A percentile compares a stretch with the other conserved stretches of the same genome.
phyloP scores from a whole-genome alignment of 2,113 vertebrate genomes.

The Oxyruncus cristatus region DNA sequence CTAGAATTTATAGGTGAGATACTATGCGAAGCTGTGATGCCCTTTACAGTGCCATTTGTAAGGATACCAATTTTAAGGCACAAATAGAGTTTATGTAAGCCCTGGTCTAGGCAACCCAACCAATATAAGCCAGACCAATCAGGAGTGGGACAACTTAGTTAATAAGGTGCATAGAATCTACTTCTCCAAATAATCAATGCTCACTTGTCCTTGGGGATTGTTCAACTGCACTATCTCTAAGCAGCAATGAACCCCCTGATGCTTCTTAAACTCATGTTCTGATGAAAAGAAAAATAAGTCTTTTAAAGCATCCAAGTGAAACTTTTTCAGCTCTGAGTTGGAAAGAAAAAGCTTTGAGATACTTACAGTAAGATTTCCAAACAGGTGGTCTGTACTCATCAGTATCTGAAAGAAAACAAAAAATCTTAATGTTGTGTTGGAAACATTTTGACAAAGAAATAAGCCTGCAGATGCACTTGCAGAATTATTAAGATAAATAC shows the following conservation, averaged over 20 bases:
- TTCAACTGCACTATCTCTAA: neutral
- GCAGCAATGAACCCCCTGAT: neutral
- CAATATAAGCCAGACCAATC: neutral
- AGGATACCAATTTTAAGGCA: neutral
- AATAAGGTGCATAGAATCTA: neutral
- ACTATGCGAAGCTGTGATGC: fast-evolving
- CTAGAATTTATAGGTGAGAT: neutral
- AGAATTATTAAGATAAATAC: neutral
- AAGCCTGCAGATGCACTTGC: neutral
- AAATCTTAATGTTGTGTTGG: neutral
- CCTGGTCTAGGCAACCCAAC: neutral
- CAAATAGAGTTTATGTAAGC: neutral
- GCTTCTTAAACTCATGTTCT: neutral
- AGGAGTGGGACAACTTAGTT: neutral
- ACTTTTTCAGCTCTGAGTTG: neutral
- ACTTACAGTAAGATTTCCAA: slow-evolving; percentile 93
- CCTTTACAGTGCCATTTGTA: neutral
- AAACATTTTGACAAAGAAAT: neutral
- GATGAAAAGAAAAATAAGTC: neutral
- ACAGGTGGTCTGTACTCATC: slow-evolving; percentile 91
- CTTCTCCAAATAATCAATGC: neutral
- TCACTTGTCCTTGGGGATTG: neutral
- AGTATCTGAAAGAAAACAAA: slow-evolving; percentile 79
- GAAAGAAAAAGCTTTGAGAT: neutral
- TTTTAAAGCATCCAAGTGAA: neutral